Conservation (phyloP, 1,140 invertebrate species). For the Scylla paramamosain region DNA sequence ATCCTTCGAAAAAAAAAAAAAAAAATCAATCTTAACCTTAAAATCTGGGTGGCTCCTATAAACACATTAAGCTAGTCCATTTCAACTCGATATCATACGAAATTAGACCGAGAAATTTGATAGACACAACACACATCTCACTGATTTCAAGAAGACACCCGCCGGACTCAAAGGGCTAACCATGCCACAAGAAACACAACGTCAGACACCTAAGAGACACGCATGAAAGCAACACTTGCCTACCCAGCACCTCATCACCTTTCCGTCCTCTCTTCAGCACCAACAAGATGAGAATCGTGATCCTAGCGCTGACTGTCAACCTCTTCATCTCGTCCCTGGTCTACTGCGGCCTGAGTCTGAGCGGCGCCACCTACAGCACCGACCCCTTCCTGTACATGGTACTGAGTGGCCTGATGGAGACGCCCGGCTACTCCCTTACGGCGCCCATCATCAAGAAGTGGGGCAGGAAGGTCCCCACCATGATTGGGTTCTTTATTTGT, state of each 20-base stretch:
- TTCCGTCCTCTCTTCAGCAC: constrained; percentile 46
- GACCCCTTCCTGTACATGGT: constrained; percentile 72
- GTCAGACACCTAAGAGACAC: no score
- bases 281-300: constrained; percentile 40
- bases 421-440: constrained; percentile 68
- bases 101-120: no score
- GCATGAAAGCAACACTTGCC: background rate
- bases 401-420: constrained; percentile 69
- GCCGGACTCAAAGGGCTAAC: no score
- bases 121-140: no score
- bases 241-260: background rate
- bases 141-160: no score
- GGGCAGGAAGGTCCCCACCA: constrained; percentile 59
- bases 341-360: constrained; percentile 69
- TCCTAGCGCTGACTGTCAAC: constrained; percentile 47
- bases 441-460: constrained; percentile 58
- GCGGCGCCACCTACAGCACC: constrained; percentile 55
- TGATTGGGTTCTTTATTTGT: constrained; percentile 48
- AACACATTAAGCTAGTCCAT: no score
- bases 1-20: no score
- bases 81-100: no score
- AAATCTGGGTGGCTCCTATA: no score
- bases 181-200: no score
- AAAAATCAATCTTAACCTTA: no score
- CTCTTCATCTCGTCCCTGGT: constrained; percentile 71